These are phyloP conservation scores for Papilio gigon DNA, from an alignment of 2,888 invertebrate species.

Conservation along the genomic window DNA sequence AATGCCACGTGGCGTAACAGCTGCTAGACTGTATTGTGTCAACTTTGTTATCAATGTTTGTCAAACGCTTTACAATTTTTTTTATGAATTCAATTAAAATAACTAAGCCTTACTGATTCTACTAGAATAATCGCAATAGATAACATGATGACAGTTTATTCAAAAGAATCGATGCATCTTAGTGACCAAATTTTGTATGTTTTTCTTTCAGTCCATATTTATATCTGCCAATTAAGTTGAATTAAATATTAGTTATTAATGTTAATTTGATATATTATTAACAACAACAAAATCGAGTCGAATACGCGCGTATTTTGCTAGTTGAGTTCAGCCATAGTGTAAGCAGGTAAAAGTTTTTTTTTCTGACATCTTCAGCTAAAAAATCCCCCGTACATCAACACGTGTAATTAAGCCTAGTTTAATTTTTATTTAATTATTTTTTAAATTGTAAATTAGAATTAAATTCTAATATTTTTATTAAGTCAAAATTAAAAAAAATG, in stretches of 20 bases:
- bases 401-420: background rate
- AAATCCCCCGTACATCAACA: background rate
- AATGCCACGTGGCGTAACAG: constrained; percentile 11
- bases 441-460: background rate
- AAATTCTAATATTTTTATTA: too few relatives aligned
- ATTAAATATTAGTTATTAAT: background rate
- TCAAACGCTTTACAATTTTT: background rate
- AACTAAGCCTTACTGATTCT: background rate
- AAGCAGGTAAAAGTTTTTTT: constrained; percentile 16
- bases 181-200: background rate
- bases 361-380: constrained; percentile 11
- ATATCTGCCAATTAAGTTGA: background rate
- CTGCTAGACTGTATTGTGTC: constrained; percentile 7
- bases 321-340: background rate
- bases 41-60: constrained; percentile 9
- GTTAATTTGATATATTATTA: background rate
- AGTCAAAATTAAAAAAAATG: too few relatives aligned
- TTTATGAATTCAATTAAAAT: background rate
- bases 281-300: background rate
- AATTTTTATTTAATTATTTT: background rate
- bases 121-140: too few relatives aligned
- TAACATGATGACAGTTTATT: background rate
- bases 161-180: background rate
- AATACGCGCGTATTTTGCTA: background rate
- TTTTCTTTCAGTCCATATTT: background rate